Percentiles rank a stretch among this genome's conserved stretches.
Evolutionary conservation across 2,113 vertebrate genomes (phyloP).

Genomic region (Patagioenas fasciata): DNA sequence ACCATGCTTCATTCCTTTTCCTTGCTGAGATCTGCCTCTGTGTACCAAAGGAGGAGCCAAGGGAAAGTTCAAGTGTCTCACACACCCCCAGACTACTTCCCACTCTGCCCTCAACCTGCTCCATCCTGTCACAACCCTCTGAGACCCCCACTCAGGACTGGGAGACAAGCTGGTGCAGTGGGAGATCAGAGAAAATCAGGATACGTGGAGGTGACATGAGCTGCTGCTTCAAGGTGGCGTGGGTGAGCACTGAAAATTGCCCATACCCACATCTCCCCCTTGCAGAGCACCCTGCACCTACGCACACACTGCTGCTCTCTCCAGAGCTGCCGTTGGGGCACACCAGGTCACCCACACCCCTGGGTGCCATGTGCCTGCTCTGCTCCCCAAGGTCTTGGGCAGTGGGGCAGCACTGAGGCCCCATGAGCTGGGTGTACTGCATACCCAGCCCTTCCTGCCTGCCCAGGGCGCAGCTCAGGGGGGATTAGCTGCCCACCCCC

Average conservation of each 20-base stretch:
- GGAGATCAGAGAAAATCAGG: background rate
- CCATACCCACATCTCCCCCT: background rate
- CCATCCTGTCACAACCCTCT: background rate
- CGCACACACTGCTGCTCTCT: background rate
- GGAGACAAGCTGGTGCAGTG: background rate
- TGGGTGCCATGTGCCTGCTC: background rate
- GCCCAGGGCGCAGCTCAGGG: background rate
- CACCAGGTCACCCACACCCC: background rate
- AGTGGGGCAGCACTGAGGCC: background rate
- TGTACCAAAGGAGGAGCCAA: background rate
- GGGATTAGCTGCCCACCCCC: background rate
- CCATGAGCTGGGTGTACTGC: background rate
- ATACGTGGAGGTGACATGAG: background rate
- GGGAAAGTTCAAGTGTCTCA: background rate
- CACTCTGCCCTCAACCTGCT: background rate
- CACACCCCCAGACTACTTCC: background rate
- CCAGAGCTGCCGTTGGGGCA: background rate
- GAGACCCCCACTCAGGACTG: background rate
- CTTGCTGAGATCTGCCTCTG: background rate
- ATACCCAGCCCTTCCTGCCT: background rate
- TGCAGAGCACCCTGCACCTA: background rate
- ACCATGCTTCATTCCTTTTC: background rate
- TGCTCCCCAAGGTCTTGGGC: background rate
- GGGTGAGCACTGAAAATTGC: background rate
- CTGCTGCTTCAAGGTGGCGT: background rate